Percentiles rank a stretch among this genome's conserved stretches.
Evolutionary conservation across 2,888 invertebrate species (phyloP).

Genomic region (Malthinus seriepunctatus): DNA sequence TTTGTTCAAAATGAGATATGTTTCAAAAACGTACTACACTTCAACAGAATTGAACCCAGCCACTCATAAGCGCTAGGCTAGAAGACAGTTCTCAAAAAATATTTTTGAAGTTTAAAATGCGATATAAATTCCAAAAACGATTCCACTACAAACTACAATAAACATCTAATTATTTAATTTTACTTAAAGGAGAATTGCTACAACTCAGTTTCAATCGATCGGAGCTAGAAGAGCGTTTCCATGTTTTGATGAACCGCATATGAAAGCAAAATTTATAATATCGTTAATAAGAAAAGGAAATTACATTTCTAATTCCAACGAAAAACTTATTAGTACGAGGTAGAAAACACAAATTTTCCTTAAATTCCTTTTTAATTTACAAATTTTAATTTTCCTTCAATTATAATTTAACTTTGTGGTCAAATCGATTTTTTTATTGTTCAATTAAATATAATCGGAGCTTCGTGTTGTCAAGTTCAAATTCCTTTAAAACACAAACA

Average conservation of each 20-base stretch:
- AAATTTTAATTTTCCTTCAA: too few species aligned
- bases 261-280: slow-evolving; percentile 49
- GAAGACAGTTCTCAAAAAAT: too few species aligned
- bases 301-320: slow-evolving; percentile 24
- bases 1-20: too few species aligned
- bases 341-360: neutral
- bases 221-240: slow-evolving; percentile 72
- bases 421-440: slow-evolving; percentile 28
- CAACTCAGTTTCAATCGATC: slow-evolving; percentile 69
- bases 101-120: too few species aligned
- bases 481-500: too few species aligned
- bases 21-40: too few species aligned
- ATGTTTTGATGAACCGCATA: slow-evolving; percentile 70
- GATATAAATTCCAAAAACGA: neutral
- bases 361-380: neutral
- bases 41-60: too few species aligned
- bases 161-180: neutral
- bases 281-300: slow-evolving; percentile 44
- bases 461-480: slow-evolving; percentile 31
- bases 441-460: slow-evolving; percentile 58
- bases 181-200: slow-evolving; percentile 46
- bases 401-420: too few species aligned
- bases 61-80: too few species aligned
- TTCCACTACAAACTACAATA: neutral
- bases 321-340: slow-evolving; percentile 2